Base-by-base conservation (phyloP, 2,797 vertebrate genomes). In the Parauchenoglanis punctatus region DNA sequence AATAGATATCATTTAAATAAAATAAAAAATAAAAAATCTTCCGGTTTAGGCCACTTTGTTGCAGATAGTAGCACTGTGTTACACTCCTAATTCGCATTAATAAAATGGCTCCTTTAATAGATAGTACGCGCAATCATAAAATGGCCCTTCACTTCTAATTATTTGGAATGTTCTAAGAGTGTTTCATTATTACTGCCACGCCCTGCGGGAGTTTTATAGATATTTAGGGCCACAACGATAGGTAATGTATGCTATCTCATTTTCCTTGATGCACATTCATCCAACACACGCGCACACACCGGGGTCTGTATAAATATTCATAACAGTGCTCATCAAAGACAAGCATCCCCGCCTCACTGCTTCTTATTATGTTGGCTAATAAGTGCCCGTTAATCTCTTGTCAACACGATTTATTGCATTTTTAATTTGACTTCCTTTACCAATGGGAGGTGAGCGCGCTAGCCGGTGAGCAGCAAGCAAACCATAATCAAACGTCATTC, bases 351-450 rank as follows among this genome's bases (percentile, higher is more conserved):
- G 77, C 84, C 86, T 85, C 87, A 75, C 84, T 58, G 58, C 54
- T 28, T 63, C 87, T 90, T 89, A 89, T 86, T 87, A 86, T 89
- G 90, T 89, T 83, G 84, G 63, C 87, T 88, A 88, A 88, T 89
- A 84, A 23, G 70, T 84, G 73, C 54, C 87, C 86, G 82, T 88
- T 87, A 89, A 86, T 90, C 84, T 89, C 87, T 86, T 89, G 89
- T 91, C 89, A 86, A 85, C 89, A 83, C 28, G 46, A 89, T 90
- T 83, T 88, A 90, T 86, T 88, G 84, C 18, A 61, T 80, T 87
- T 87, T 82, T 86, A 86, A 85, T 87, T 56, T 72, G 63, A 28
- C 23, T n/a, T 83, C 85, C 87, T 63, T 85, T 83, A 87, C 81
- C 88, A 75, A 40, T 61, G 77, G 81, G 77, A 49, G 4, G n/a